These are phyloP conservation scores for Caenorhabditis wallacei DNA, from an alignment of 2,888 invertebrate species.

Conservation along the genomic window DNA sequence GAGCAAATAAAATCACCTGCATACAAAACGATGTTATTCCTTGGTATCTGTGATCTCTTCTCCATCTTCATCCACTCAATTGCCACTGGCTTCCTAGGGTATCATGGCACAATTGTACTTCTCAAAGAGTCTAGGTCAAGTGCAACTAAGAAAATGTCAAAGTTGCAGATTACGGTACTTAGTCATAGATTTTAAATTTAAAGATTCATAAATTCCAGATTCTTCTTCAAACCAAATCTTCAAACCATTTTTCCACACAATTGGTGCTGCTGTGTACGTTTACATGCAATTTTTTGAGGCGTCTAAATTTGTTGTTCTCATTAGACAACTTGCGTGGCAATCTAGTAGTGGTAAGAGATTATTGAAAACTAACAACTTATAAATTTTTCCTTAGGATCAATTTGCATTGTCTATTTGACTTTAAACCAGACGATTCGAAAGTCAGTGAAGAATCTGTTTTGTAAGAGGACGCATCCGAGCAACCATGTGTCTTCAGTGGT, in stretches of 20 bases:
- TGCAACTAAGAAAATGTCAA: background rate
- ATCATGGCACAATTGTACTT: background rate
- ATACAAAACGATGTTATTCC: slow-evolving; percentile 19
- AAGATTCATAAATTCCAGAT: background rate
- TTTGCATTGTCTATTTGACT: slow-evolving; percentile 15
- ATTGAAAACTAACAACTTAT: no score
- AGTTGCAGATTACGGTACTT: background rate
- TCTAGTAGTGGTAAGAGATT: slow-evolving; percentile 2
- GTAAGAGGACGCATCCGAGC: background rate
- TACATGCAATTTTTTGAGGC: slow-evolving; percentile 5
- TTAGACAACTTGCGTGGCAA: slow-evolving; percentile 3
- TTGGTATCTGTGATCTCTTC: slow-evolving; percentile 8
- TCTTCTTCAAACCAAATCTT: slow-evolving; percentile 17
- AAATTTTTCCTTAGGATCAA: background rate
- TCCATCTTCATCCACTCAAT: slow-evolving; percentile 4
- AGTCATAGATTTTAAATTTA: no score
- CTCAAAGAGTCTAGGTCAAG: background rate
- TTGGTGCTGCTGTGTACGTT: background rate
- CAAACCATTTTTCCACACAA: background rate
- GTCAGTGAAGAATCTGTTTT: background rate
- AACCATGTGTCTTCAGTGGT: background rate
- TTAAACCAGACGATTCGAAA: background rate
- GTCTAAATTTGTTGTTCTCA: background rate
- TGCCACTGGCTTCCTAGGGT: background rate
- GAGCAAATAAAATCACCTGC: slow-evolving; percentile 18